These are phyloP conservation scores for Spea hammondii DNA, from an alignment of 2,797 vertebrate species.

Conservation along the genomic window DNA sequence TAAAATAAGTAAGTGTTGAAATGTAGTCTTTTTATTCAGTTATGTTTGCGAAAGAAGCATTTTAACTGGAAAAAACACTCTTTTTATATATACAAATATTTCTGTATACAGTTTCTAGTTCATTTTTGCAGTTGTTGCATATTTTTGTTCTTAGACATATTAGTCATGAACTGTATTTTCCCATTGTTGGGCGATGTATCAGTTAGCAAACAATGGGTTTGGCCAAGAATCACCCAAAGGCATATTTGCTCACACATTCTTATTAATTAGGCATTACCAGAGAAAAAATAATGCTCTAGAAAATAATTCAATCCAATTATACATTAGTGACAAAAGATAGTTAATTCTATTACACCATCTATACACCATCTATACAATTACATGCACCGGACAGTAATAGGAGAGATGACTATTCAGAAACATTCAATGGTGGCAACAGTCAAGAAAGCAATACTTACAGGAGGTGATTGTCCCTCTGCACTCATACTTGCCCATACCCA, in stretches of 20 bases:
- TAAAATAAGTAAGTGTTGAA: too few relatives aligned
- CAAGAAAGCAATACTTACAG: too few relatives aligned
- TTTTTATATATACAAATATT: not conserved
- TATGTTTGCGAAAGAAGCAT: too few relatives aligned
- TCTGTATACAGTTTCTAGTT: not conserved
- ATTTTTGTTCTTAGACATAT: constrained; percentile 7
- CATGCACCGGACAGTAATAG: too few relatives aligned
- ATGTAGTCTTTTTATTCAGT: too few relatives aligned
- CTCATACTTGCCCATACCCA: too few relatives aligned
- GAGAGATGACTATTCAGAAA: too few relatives aligned
- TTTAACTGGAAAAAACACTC: too few relatives aligned
- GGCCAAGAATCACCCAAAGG: constrained; percentile 1
- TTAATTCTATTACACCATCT: not conserved
- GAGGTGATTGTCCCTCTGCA: too few relatives aligned
- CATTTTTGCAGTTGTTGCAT: not conserved
- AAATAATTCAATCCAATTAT: not conserved
- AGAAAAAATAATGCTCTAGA: not conserved
- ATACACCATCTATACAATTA: too few relatives aligned
- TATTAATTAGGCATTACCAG: not conserved
- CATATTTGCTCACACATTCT: not conserved
- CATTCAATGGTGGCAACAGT: too few relatives aligned
- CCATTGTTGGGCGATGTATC: constrained; percentile 17
- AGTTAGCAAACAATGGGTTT: constrained; percentile 14
- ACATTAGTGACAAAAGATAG: not conserved
- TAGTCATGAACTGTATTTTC: constrained; percentile 20